A percentile compares a stretch with the other conserved stretches of the same genome.
Conservation (phyloP, 2,888 invertebrate genomes). For the Patella caerulea region DNA sequence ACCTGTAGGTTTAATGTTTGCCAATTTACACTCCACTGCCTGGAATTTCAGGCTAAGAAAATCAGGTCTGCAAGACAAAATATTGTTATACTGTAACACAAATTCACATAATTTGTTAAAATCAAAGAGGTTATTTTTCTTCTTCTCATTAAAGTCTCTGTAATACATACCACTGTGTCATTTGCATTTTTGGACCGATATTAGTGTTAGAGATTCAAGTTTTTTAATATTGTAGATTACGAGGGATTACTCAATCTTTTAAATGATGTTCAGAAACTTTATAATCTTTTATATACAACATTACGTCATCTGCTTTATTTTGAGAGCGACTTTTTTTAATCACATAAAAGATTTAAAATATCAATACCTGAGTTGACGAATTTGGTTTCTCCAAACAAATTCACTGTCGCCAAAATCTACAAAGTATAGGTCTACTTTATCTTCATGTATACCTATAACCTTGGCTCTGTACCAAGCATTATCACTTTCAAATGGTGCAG, state of each 20-base stretch:
- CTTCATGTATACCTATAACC: slow-evolving; percentile 50
- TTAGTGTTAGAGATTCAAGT: no score
- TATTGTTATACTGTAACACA: background rate
- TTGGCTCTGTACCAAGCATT: slow-evolving; percentile 61
- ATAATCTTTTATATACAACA: no score
- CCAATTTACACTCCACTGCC: slow-evolving; percentile 93
- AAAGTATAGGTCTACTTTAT: slow-evolving; percentile 61
- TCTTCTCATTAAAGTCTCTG: no score
- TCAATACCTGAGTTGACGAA: slow-evolving; percentile 49
- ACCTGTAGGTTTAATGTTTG: slow-evolving; percentile 58
- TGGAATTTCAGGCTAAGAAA: slow-evolving; percentile 95
- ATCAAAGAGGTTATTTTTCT: no score
- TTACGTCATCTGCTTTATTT: background rate
- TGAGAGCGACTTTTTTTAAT: background rate
- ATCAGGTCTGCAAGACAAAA: slow-evolving; percentile 78
- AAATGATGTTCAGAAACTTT: no score
- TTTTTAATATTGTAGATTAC: no score
- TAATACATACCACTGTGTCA: no score
- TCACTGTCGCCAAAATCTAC: slow-evolving; percentile 65
- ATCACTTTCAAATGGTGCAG: slow-evolving; percentile 62
- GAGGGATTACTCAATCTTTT: no score
- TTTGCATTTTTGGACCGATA: no score
- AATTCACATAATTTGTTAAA: no score
- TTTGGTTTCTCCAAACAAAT: slow-evolving; percentile 38
- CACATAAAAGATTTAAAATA: background rate